Evolutionary conservation across 2,888 invertebrate species (phyloP).

Genomic region (Dasysyrphus albostriatus): DNA sequence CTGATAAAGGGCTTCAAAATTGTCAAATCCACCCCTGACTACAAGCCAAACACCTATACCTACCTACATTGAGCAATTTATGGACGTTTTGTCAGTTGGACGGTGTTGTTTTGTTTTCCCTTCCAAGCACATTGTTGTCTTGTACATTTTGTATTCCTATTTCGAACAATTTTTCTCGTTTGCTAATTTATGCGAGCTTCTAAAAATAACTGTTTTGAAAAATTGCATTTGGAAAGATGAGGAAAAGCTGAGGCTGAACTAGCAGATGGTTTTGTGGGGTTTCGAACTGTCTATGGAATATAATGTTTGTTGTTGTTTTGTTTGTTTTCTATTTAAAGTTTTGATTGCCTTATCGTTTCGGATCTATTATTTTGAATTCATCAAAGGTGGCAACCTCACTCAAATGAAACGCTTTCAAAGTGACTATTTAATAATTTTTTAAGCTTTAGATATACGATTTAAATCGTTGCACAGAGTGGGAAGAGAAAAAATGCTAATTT

Average conservation of each 20-base stretch:
- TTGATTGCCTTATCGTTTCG: constrained; percentile 27
- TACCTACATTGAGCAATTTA: constrained; percentile 65
- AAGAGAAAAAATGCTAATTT: neutral
- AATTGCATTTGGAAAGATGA: constrained; percentile 37
- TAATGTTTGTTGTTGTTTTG: neutral
- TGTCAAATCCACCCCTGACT: neutral
- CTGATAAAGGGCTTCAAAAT: neutral
- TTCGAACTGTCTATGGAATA: neutral
- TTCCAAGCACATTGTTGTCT: neutral
- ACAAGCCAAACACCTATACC: neutral
- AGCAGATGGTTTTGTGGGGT: neutral
- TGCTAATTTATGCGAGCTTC: constrained; percentile 52
- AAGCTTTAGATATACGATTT: neutral
- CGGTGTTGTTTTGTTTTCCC: constrained; percentile 48
- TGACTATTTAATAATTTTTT: neutral
- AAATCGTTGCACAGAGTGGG: neutral
- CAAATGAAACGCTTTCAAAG: neutral
- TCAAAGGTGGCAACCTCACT: neutral
- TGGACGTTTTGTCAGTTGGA: constrained; percentile 66
- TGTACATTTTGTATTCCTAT: neutral
- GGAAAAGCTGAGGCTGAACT: neutral
- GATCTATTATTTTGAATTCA: constrained; percentile 14
- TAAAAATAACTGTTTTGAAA: constrained; percentile 46
- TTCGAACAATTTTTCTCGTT: constrained; percentile 13
- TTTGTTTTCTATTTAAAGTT: constrained; percentile 10